Conservation (phyloP, 2,113 vertebrate species). For the Ifrita kowaldi region DNA sequence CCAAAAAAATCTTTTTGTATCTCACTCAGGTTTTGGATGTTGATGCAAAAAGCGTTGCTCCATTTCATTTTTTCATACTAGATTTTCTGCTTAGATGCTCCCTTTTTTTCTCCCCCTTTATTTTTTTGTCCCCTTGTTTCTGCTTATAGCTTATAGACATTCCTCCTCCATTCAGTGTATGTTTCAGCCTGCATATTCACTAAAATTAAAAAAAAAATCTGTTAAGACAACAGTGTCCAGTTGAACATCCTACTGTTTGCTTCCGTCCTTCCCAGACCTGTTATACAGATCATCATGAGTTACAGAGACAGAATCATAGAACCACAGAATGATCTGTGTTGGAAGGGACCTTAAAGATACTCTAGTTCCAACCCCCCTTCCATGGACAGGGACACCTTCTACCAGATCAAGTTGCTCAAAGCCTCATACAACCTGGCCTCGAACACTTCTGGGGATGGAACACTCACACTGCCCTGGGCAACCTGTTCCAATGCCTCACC, state of each 20-base stretch:
- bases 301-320: neutral
- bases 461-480: neutral
- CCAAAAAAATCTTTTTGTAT: neutral
- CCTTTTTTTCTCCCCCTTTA: fast-evolving
- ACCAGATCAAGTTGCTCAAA: neutral
- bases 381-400: neutral
- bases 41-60: neutral
- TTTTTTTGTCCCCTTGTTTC: neutral
- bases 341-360: neutral
- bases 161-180: neutral
- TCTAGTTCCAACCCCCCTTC: neutral
- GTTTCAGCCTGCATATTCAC: neutral
- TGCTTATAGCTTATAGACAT: neutral
- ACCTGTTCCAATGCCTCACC: neutral
- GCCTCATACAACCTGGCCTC: neutral
- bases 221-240: neutral
- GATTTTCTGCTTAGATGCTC: neutral
- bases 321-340: neutral
- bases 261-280: neutral
- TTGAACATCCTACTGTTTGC: neutral
- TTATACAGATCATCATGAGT: neutral
- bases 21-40: neutral
- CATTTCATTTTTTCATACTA: neutral
- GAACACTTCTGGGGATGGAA: neutral
- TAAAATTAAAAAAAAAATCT: neutral